Evolutionary conservation across 2,888 invertebrate genomes (phyloP), one percentile per base, ranked within the genome.

Genomic region (Hirudinaria manillensis): DNA sequence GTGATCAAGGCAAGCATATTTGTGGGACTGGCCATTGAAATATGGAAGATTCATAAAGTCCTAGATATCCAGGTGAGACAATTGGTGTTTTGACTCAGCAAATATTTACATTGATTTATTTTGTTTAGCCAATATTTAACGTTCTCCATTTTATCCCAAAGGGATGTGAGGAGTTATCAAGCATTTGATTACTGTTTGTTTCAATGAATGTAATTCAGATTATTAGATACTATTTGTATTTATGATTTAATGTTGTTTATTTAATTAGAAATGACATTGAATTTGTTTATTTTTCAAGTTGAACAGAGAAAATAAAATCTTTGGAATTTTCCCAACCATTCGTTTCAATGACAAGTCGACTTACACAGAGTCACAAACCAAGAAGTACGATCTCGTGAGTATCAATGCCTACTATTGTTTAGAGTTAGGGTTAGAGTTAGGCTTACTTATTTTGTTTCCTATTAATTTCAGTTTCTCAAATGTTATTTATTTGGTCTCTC

Each of bases 31-130:
- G 89, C 92, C 76, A 99, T 99, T 83, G 99, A 99, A 87, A 88
- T 97, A 78, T 99, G 99, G 99, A 99, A 99, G 86, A 97, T 99
- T 76, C 93, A 95, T 84, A 99, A 99, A 88, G 89, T 89, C 76
- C 81, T 87, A 66, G 86, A 88, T 81, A 82, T 88, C 75, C 82
- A 85, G 82, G 85, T 85, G 77, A 77, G 72, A 67, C 0, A 61
- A 16, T 55, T 27, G 21, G 7, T 70, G 19, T 2, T 75, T 75
- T 51, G n/a, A 1, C n/a, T 68, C 19, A n/a, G 36, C 21, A 29
- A 7, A 29, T 34, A 68, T 4, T 34, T 4, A 6, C 68, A 68
- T 34, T 34, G 4, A 10, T n/a, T 13, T 29, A 10, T 16, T n/a
- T 65, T 16, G n/a, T 29, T 24, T 65, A 13, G 27, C 27, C 24